phyloP scores from a whole-genome alignment of 2,888 invertebrate genomes.

The Drosophila gaucha region DNA sequence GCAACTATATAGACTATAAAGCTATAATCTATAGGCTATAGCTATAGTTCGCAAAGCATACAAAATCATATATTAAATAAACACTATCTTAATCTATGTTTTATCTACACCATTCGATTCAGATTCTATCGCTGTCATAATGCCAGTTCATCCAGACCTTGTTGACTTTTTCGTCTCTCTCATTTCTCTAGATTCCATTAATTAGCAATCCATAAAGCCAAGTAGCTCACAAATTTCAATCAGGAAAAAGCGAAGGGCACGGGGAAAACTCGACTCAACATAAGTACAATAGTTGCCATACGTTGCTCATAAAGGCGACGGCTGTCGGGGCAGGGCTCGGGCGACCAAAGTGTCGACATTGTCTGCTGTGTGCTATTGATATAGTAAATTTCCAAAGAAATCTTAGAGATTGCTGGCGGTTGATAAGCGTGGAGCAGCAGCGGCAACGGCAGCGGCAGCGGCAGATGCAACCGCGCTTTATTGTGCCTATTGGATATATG shows the following conservation, averaged over 20 bases:
- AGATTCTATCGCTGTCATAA: slow-evolving; percentile 21
- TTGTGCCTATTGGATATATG: slow-evolving; percentile 49
- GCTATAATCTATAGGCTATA: too few species aligned
- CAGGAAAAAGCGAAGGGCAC: slow-evolving; percentile 35
- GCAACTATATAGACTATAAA: too few species aligned
- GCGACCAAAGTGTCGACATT: slow-evolving; percentile 64
- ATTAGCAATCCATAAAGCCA: slow-evolving; percentile 74
- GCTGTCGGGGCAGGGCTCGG: slow-evolving; percentile 26
- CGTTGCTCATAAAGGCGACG: slow-evolving; percentile 36
- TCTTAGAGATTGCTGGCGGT: slow-evolving; percentile 73
- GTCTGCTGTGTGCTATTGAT: slow-evolving; percentile 64
- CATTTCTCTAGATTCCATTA: slow-evolving; percentile 42
- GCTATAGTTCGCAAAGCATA: too few species aligned
- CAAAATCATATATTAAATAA: neutral
- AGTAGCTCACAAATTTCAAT: slow-evolving; percentile 77
- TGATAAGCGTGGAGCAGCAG: slow-evolving; percentile 69
- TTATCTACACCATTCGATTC: neutral
- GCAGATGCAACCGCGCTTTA: slow-evolving; percentile 69
- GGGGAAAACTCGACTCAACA: slow-evolving; percentile 2
- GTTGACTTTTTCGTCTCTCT: slow-evolving; percentile 18
- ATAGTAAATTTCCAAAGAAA: slow-evolving; percentile 77
- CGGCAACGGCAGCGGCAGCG: slow-evolving; percentile 24
- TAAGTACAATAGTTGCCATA: slow-evolving; percentile 24
- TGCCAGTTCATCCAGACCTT: neutral
- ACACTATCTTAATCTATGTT: neutral